Conservation (phyloP, 2,888 invertebrate species). For the Cosmopolites sordidus region DNA sequence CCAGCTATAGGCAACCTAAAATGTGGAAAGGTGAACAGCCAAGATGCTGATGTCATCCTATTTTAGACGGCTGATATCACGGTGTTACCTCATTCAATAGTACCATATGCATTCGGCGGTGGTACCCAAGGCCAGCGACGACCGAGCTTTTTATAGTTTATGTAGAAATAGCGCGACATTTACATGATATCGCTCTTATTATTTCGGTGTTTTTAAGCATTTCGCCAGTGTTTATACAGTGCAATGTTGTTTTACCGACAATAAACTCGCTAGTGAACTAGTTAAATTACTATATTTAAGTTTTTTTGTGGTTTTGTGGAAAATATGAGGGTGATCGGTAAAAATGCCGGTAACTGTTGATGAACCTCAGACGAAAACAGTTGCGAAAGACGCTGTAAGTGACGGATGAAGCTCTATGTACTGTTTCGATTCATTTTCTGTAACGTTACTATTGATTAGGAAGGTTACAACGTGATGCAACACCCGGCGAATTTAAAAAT, state of each 20-base stretch:
- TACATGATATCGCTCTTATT: neutral
- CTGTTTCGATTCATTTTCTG: too few relatives aligned
- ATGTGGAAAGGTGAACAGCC: conserved; percentile 31
- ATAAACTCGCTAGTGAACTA: neutral
- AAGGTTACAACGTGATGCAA: too few relatives aligned
- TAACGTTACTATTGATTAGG: too few relatives aligned
- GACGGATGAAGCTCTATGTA: too few relatives aligned
- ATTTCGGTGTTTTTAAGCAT: neutral
- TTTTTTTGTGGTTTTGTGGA: neutral
- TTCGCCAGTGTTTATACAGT: neutral
- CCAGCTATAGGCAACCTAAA: conserved; percentile 29
- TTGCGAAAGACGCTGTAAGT: neutral
- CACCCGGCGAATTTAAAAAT: too few relatives aligned
- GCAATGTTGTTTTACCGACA: conserved; percentile 2
- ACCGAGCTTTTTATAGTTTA: neutral
- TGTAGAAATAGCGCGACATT: neutral
- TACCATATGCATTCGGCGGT: conserved; percentile 17
- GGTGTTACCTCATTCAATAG: conserved; percentile 18
- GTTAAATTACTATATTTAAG: neutral
- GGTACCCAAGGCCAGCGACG: neutral
- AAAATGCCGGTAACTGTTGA: conserved; percentile 19
- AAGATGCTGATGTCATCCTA: conserved; percentile 36
- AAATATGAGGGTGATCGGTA: conserved; percentile 10
- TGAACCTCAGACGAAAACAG: neutral
- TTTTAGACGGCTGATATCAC: conserved; percentile 37